A percentile compares a stretch with the other conserved stretches of the same genome.
Evolutionary conservation across 2,888 invertebrate species (phyloP).

Genomic region (Hedya salicella): DNA sequence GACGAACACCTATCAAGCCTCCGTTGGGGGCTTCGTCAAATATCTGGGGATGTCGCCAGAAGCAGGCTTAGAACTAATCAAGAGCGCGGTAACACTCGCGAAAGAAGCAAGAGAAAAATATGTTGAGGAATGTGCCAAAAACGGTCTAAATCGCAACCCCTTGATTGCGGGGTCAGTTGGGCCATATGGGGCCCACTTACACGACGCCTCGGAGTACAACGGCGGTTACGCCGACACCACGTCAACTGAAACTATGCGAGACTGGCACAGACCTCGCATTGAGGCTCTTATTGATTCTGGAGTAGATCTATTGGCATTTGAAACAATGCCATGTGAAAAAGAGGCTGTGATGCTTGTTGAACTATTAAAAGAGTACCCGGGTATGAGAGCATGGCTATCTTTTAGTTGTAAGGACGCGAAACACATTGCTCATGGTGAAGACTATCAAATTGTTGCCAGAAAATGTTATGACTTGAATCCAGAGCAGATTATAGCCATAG

Average conservation of each 20-base stretch:
- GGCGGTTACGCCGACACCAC: conserved; percentile 90
- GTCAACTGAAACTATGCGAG: conserved; percentile 85
- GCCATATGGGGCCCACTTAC: conserved; percentile 94
- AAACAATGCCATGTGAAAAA: conserved; percentile 93
- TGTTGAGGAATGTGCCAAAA: conserved; percentile 72
- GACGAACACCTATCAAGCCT: conserved; percentile 96
- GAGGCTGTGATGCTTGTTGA: conserved; percentile 93
- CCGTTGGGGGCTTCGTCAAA: conserved; percentile 89
- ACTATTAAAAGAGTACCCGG: conserved; percentile 90
- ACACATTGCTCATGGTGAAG: conserved; percentile 90
- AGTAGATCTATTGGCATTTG: conserved; percentile 94
- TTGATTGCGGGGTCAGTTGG: conserved; percentile 94
- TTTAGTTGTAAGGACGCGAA: conserved; percentile 90
- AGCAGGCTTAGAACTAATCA: conserved; percentile 89
- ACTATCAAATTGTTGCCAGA: conserved; percentile 87
- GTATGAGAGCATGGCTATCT: conserved; percentile 93
- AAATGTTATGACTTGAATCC: conserved; percentile 88
- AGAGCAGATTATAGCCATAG: conserved; percentile 90
- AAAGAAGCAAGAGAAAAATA: conserved; percentile 87
- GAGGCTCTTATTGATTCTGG: conserved; percentile 90
- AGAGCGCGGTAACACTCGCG: conserved; percentile 89
- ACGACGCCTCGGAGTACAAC: conserved; percentile 96
- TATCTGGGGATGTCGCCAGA: conserved; percentile 88
- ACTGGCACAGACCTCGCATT: conserved; percentile 94
- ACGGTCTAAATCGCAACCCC: conserved; percentile 65